Base-by-base conservation (phyloP, 2,113 vertebrate genomes). In the Cisticola juncidis region DNA sequence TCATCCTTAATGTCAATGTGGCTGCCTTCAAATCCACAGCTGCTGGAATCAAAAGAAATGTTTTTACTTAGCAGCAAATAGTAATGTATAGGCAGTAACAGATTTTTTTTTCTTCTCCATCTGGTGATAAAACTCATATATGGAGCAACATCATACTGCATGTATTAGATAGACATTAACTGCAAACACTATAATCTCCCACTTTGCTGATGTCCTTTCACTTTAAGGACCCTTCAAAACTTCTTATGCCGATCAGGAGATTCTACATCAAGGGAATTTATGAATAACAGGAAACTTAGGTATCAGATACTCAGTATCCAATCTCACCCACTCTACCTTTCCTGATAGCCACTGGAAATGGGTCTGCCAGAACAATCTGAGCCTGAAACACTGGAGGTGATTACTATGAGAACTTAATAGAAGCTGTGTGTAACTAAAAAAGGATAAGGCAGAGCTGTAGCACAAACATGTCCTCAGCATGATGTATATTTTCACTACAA, bases 401-500 rank as follows among this genome's bases (percentile, higher is more conserved):
- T 40, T 44, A 44, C 28, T 44, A n/a, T 35, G 26, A n/a, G 48
- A 89, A 61, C 24, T 51, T 56, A 72, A 42, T 1, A 24, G 57
- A 73, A 81, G 33, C 45, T 2, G 4, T 11, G 4, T 4, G 1
- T 44, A 31, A 35, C 36, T 70, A 40, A 48, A 64, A 72, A 68
- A 91, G 10, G 14, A 40, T 35, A 40, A 66, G 26, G 44, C 56
- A 71, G 42, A 74, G 38, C 40, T 78, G 33, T 54, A 58, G 35
- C 21, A 54, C 33, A 47, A 44, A 74, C 9, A 6, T 1, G 0
- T 47, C 28, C 14, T n/a, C 7, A 7, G n/a, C 36, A 24, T 5
- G 3, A 33, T 48, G 33, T 19, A 11, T 1, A 1, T 51, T 72
- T 79, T 68, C 44, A 20, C 36, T 71, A 53, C 45, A 85, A 38